Percentiles rank a stretch among this genome's conserved stretches.
These are phyloP conservation scores for Halyomorpha halys DNA, from an alignment of 1,140 invertebrate species.

Conservation along the genomic window DNA sequence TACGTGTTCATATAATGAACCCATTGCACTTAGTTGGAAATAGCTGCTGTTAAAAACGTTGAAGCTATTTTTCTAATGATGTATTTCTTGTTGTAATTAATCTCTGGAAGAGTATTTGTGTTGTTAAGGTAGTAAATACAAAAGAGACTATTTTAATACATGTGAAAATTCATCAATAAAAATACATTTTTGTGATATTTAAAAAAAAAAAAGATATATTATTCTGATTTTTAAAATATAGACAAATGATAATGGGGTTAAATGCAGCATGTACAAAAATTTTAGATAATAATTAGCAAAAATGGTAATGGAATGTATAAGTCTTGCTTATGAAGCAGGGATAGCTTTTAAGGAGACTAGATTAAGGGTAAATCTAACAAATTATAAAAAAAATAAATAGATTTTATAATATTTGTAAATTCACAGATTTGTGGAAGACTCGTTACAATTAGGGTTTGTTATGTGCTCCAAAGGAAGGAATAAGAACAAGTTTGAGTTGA, in stretches of 20 bases:
- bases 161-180: too few species aligned
- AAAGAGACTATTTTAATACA: too few species aligned
- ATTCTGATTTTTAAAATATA: constrained; percentile 15
- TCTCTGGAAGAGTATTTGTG: too few species aligned
- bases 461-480: constrained; percentile 10
- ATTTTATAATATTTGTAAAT: constrained; percentile 18
- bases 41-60: too few species aligned
- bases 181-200: constrained; percentile 5
- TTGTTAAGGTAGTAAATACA: too few species aligned
- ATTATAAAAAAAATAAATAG: constrained; percentile 4
- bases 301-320: constrained; percentile 17
- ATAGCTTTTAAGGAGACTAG: constrained; percentile 2
- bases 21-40: too few species aligned
- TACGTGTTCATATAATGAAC: too few species aligned
- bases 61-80: too few species aligned
- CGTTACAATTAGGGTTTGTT: constrained; percentile 8
- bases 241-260: constrained; percentile 20
- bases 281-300: constrained; percentile 17
- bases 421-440: constrained; percentile 10
- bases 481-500: neutral
- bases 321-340: constrained; percentile 11
- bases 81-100: too few species aligned
- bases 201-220: constrained; percentile 1
- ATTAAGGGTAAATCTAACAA: neutral
- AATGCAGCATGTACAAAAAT: constrained; percentile 21